These are phyloP conservation scores for Apis mellifera DNA, from an alignment of 1,140 invertebrate genomes.

Conservation along the genomic window DNA sequence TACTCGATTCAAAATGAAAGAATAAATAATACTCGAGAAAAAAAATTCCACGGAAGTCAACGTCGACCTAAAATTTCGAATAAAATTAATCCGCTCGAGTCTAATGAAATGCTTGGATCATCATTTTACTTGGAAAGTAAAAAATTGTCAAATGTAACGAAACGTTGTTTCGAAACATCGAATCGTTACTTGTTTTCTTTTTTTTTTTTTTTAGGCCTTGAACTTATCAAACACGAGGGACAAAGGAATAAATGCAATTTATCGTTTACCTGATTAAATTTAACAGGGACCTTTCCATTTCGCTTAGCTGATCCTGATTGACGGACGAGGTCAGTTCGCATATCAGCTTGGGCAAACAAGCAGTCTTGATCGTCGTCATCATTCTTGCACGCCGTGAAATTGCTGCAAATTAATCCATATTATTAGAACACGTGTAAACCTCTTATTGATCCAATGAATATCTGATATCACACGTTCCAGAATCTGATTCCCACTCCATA, in stretches of 20 bases:
- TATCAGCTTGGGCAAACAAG: slow-evolving; percentile 89
- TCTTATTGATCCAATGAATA: background rate
- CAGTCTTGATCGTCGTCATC: slow-evolving; percentile 82
- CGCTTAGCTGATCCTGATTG: slow-evolving; percentile 85
- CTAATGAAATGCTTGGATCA: too few species aligned
- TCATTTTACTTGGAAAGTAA: too few species aligned
- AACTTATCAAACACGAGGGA: background rate
- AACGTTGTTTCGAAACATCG: too few species aligned
- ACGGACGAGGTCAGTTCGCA: slow-evolving; percentile 88
- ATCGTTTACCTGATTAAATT: slow-evolving; percentile 86
- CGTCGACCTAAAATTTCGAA: too few species aligned
- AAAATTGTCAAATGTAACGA: background rate
- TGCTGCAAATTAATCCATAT: slow-evolving; percentile 62
- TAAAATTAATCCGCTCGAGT: too few species aligned
- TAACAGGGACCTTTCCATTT: slow-evolving; percentile 87
- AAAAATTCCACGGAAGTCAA: too few species aligned
- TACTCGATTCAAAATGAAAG: too few species aligned
- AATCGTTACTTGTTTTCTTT: too few species aligned
- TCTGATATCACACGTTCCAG: background rate
- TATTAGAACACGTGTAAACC: background rate
- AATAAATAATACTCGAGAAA: too few species aligned
- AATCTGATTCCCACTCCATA: too few species aligned
- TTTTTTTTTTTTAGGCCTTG: too few species aligned
- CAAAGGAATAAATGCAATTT: too few species aligned
- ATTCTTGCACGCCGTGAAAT: slow-evolving; percentile 73